Conservation (phyloP, 2,113 vertebrate species). For the Brachypteracias leptosomus region DNA sequence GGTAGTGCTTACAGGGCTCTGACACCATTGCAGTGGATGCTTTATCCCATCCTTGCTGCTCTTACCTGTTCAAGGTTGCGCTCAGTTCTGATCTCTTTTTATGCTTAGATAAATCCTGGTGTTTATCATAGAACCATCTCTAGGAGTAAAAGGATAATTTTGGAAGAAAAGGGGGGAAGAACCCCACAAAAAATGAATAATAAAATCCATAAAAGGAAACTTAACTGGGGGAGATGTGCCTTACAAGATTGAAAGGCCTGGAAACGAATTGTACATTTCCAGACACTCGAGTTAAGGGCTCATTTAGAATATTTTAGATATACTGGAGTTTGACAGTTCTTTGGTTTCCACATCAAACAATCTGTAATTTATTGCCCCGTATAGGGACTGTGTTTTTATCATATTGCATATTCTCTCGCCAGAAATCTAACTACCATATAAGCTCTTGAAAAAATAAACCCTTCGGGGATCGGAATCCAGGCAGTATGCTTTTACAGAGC, state of each 20-base stretch:
- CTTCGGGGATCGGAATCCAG: conserved; percentile 33
- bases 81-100: not conserved
- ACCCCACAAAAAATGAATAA: not conserved
- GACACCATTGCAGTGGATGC: not conserved
- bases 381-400: conserved; percentile 52
- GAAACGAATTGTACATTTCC: conserved; percentile 50
- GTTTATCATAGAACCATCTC: not conserved
- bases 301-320: conserved; percentile 57
- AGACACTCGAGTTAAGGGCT: conserved; percentile 33
- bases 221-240: not conserved
- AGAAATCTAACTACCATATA: conserved; percentile 53
- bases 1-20: not conserved
- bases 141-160: not conserved
- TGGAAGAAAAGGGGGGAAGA: not conserved
- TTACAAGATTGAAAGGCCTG: conserved; percentile 21
- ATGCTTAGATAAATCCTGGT: not conserved
- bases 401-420: conserved; percentile 50
- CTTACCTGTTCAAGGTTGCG: not conserved
- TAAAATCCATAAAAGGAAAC: conserved; percentile 36
- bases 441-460: conserved; percentile 24
- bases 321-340: conserved; percentile 54
- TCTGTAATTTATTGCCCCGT: conserved; percentile 45
- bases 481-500: conserved; percentile 48
- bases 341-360: conserved; percentile 62
- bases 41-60: not conserved